Conservation (phyloP, 1,140 invertebrate species). For the Chrysomallon squamiferum region DNA sequence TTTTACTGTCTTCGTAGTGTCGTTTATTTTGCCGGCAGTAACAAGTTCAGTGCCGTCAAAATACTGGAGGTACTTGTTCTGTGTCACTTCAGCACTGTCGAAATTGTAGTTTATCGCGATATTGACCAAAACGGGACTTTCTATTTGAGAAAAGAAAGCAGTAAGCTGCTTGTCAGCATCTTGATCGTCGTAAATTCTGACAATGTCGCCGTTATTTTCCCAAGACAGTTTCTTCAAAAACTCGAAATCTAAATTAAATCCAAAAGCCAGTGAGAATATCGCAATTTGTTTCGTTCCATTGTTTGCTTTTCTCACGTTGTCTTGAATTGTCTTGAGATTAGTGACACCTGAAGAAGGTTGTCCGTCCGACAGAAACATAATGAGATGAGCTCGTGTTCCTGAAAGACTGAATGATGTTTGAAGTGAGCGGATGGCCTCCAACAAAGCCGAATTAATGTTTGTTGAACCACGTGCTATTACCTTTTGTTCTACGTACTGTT, state of each 20-base stretch:
- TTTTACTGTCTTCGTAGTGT: too few relatives aligned
- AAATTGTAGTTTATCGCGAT: conserved; percentile 71
- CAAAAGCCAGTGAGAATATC: conserved; percentile 70
- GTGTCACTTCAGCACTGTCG: conserved; percentile 32
- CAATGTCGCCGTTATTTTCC: conserved; percentile 72
- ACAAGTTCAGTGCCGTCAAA: conserved; percentile 44
- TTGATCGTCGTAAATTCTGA: conserved; percentile 75
- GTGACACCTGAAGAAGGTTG: conserved; percentile 73
- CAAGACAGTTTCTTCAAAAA: conserved; percentile 72
- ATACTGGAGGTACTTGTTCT: conserved; percentile 25
- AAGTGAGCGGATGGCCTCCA: conserved; percentile 62
- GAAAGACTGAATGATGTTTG: conserved; percentile 47
- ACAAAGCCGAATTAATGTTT: conserved; percentile 72
- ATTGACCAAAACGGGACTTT: conserved; percentile 73
- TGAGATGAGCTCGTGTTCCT: conserved; percentile 64
- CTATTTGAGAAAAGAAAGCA: conserved; percentile 75
- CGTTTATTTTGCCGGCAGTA: conserved; percentile 24
- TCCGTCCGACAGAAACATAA: conserved; percentile 78
- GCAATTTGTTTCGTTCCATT: conserved; percentile 1
- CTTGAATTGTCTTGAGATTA: conserved; percentile 66
- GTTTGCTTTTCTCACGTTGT: conserved; percentile 40
- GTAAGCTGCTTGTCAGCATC: conserved; percentile 74
- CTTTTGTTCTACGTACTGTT: conserved; percentile 16
- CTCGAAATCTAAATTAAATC: conserved; percentile 71
- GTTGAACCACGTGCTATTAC: conserved; percentile 46